Conservation (phyloP, 1,140 invertebrate genomes). For the Prorops nasuta region DNA sequence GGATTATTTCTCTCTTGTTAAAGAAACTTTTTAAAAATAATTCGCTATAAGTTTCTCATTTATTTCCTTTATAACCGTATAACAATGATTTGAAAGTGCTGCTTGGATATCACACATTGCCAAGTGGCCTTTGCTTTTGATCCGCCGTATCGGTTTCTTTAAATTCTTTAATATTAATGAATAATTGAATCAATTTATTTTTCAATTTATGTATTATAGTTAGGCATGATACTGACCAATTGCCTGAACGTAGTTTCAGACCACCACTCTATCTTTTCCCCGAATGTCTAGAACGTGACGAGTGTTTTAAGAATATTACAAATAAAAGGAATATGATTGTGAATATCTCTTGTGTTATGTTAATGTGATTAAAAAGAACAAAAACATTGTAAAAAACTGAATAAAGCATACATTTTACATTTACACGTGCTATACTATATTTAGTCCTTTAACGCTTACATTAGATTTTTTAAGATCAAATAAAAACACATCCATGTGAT, state of each 20-base stretch:
- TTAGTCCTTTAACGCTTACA: no score
- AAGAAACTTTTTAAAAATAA: neutral
- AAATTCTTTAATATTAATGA: neutral
- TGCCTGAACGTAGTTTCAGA: slow-evolving; percentile 50
- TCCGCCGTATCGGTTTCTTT: slow-evolving; percentile 20
- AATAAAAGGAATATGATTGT: slow-evolving; percentile 50
- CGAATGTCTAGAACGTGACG: slow-evolving; percentile 45
- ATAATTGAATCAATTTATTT: neutral
- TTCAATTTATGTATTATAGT: slow-evolving; percentile 21
- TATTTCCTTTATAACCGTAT: slow-evolving; percentile 1
- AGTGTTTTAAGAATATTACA: slow-evolving; percentile 53
- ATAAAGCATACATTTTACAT: slow-evolving; percentile 58
- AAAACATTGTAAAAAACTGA: slow-evolving; percentile 54
- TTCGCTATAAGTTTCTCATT: no score
- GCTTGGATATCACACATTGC: slow-evolving; percentile 37
- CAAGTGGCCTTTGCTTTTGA: slow-evolving; percentile 37
- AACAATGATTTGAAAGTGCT: slow-evolving; percentile 18
- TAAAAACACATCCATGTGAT: no score
- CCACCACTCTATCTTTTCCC: slow-evolving; percentile 50
- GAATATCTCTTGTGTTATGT: slow-evolving; percentile 55
- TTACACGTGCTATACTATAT: no score
- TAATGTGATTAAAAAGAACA: slow-evolving; percentile 51
- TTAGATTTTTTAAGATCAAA: no score
- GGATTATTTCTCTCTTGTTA: slow-evolving; percentile 21
- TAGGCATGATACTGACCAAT: slow-evolving; percentile 51